Percentiles rank a stretch among this genome's conserved stretches.
phyloP scores from a whole-genome alignment of 2,888 invertebrate species.

The Andrena flavipes region DNA sequence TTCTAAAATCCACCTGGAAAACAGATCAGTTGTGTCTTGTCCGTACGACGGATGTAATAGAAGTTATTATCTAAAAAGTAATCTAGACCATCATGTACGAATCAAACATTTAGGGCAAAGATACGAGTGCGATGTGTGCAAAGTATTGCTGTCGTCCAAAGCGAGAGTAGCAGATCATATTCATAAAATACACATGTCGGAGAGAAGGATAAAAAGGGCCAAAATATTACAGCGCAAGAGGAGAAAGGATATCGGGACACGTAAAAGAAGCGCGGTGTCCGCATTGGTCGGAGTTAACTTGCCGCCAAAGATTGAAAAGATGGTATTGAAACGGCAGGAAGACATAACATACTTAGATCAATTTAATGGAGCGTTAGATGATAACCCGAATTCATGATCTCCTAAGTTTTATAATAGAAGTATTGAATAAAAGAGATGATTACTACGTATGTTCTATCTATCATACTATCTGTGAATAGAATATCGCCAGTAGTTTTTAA shows the following conservation, averaged over 20 bases:
- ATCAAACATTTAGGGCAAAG: conserved; percentile 85
- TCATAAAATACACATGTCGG: conserved; percentile 56
- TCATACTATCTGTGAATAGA: no score
- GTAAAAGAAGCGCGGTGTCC: conserved; percentile 70
- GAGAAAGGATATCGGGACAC: conserved; percentile 72
- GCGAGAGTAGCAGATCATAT: conserved; percentile 72
- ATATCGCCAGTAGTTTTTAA: not conserved
- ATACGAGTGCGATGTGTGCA: conserved; percentile 80
- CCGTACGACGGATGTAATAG: conserved; percentile 83
- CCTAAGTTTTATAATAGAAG: not conserved
- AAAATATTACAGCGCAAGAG: conserved; percentile 40
- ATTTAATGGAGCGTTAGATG: not conserved
- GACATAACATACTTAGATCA: conserved; percentile 11
- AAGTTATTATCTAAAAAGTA: conserved; percentile 86
- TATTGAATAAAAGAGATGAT: not conserved
- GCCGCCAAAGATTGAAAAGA: conserved; percentile 56
- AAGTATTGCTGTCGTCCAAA: conserved; percentile 63
- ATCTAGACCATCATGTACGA: conserved; percentile 86
- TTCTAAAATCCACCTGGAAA: conserved; percentile 74
- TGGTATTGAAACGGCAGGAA: conserved; percentile 54
- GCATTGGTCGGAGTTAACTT: conserved; percentile 72
- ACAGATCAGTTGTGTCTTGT: conserved; percentile 76
- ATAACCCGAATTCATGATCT: not conserved
- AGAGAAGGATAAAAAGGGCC: conserved; percentile 42
- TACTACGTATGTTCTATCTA: no score